phyloP scores from a whole-genome alignment of 2,888 invertebrate genomes.

The Campopleginae sp. region DNA sequence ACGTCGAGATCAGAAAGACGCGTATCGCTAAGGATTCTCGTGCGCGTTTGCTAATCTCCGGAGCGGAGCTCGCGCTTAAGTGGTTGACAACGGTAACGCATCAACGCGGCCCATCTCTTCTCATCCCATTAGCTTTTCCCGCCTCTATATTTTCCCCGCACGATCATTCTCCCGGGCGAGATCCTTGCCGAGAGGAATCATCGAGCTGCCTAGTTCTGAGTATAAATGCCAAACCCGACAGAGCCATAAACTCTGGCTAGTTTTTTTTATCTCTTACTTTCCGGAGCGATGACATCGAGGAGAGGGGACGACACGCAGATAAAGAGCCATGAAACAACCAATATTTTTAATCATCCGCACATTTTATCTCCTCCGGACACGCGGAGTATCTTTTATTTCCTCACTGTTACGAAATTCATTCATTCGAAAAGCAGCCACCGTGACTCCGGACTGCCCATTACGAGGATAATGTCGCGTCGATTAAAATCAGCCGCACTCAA shows the following conservation, averaged over 20 bases:
- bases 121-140: constrained; percentile 45
- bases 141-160: background rate
- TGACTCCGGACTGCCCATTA: background rate
- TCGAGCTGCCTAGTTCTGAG: constrained; percentile 56
- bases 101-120: constrained; percentile 56
- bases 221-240: constrained; percentile 49
- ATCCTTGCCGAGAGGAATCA: constrained; percentile 23
- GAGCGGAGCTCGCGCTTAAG: constrained; percentile 55
- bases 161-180: constrained; percentile 23
- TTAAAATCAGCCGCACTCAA: too few species aligned
- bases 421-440: constrained; percentile 20
- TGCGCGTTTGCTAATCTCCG: constrained; percentile 52
- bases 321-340: constrained; percentile 18
- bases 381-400: constrained; percentile 7
- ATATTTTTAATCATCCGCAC: constrained; percentile 21
- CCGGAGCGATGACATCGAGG: constrained; percentile 16
- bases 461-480: too few species aligned
- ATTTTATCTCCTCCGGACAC: constrained; percentile 34
- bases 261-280: constrained; percentile 6
- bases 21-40: constrained; percentile 16
- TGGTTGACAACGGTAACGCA: constrained; percentile 62
- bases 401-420: background rate
- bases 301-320: constrained; percentile 12
- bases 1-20: background rate
- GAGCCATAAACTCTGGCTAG: constrained; percentile 8